A percentile compares a stretch with the other conserved stretches of the same genome.
Conservation (phyloP, 1,140 invertebrate species). For the Drosophila ironensis region DNA sequence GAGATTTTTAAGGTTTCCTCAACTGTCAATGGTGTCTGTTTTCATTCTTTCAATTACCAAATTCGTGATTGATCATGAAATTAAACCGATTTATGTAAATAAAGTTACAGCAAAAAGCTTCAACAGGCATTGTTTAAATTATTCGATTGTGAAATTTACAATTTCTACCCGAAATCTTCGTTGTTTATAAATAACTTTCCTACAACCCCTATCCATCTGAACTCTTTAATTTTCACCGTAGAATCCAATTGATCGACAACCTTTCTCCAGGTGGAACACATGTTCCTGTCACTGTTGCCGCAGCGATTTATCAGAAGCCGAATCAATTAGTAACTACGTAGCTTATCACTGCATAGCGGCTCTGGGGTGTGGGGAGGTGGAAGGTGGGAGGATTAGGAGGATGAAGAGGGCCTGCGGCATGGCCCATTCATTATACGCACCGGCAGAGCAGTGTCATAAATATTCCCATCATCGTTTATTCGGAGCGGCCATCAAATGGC, state of each 20-base stretch:
- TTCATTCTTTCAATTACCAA: no score
- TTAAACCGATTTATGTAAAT: no score
- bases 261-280: constrained; percentile 46
- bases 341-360: constrained; percentile 43
- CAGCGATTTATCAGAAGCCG: constrained; percentile 72
- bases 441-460: constrained; percentile 75
- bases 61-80: no score
- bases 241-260: not conserved
- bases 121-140: no score
- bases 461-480: constrained; percentile 80
- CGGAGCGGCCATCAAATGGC: constrained; percentile 68
- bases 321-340: constrained; percentile 78
- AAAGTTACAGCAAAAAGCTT: no score
- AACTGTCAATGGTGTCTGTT: no score
- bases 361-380: not conserved
- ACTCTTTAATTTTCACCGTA: no score
- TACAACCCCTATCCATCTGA: no score
- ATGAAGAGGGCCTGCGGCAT: constrained; percentile 18
- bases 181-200: no score
- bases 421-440: constrained; percentile 77
- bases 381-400: not conserved
- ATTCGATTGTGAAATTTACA: no score
- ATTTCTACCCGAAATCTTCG: no score
- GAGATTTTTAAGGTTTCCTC: no score
- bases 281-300: constrained; percentile 50